Percentiles rank a stretch among this genome's conserved stretches.
Conservation (phyloP, 2,797 vertebrate genomes). For the Typhlichthys subterraneus region DNA sequence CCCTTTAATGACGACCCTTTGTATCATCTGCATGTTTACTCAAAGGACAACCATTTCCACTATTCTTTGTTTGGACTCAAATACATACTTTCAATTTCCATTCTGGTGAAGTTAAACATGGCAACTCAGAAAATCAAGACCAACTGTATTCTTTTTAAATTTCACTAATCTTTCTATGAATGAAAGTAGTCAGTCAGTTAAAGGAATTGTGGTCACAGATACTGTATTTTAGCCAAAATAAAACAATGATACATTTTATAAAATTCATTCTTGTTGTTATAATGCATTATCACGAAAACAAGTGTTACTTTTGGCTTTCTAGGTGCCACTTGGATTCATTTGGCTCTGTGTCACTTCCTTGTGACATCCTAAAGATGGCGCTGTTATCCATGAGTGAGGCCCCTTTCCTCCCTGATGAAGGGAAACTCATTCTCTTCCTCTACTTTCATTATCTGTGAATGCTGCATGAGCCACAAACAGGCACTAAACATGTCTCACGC, state of each 20-base stretch:
- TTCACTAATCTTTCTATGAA: too few relatives aligned
- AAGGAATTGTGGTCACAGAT: too few relatives aligned
- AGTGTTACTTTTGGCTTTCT: too few relatives aligned
- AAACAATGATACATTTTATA: conserved; percentile 10
- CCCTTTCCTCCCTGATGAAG: neutral
- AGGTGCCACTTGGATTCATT: neutral
- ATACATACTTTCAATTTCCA: too few relatives aligned
- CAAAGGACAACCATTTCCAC: conserved; percentile 2
- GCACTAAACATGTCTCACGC: too few relatives aligned
- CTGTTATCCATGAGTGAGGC: conserved; percentile 60
- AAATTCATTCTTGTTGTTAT: too few relatives aligned
- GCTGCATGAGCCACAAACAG: conserved; percentile 30
- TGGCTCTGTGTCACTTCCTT: conserved; percentile 6
- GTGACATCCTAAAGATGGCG: conserved; percentile 68
- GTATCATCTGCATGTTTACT: neutral
- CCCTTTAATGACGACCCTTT: conserved; percentile 1
- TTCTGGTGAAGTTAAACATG: too few relatives aligned
- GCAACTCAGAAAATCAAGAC: too few relatives aligned
- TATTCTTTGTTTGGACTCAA: neutral
- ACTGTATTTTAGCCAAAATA: too few relatives aligned
- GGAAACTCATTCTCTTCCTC: conserved; percentile 12
- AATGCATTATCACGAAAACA: too few relatives aligned
- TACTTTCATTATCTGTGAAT: conserved; percentile 20
- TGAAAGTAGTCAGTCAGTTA: too few relatives aligned
- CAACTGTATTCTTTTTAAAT: too few relatives aligned